Percentiles rank a stretch among this genome's conserved stretches.
These are phyloP conservation scores for Elephas maximus DNA, from an alignment of 2,113 vertebrate species.

Conservation along the genomic window DNA sequence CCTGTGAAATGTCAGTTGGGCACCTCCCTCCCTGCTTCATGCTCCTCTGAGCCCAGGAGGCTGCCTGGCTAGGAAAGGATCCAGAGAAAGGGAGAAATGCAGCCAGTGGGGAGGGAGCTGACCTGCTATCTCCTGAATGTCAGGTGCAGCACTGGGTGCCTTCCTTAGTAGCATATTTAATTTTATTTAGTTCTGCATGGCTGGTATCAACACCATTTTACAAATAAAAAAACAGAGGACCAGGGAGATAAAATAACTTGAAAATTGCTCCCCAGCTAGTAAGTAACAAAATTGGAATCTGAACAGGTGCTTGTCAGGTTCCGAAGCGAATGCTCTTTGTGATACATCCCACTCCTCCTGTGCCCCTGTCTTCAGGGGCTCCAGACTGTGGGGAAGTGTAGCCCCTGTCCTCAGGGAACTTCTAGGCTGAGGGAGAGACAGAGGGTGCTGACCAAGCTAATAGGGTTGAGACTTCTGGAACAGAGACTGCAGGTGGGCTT, in stretches of 20 bases:
- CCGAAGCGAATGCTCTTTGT: neutral
- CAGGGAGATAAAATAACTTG: neutral
- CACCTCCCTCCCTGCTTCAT: neutral
- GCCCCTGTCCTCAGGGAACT: neutral
- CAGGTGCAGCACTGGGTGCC: accelerated
- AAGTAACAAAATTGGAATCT: neutral
- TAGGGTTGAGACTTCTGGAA: neutral
- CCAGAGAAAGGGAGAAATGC: neutral
- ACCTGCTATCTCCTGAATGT: neutral
- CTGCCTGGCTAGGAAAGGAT: neutral
- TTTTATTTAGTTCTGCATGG: neutral
- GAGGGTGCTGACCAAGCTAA: neutral
- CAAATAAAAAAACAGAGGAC: neutral
- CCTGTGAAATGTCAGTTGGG: neutral
- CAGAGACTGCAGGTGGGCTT: neutral
- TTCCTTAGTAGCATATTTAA: neutral
- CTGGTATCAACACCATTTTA: neutral
- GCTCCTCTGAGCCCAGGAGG: neutral
- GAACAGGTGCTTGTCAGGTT: neutral
- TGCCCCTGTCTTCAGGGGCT: neutral
- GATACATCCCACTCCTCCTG: accelerated
- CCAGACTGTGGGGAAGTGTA: neutral
- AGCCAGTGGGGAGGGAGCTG: neutral
- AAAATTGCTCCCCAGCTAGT: neutral
- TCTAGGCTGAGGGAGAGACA: neutral